phyloP scores from a whole-genome alignment of 2,888 invertebrate species.

The Diarsia mendica region DNA sequence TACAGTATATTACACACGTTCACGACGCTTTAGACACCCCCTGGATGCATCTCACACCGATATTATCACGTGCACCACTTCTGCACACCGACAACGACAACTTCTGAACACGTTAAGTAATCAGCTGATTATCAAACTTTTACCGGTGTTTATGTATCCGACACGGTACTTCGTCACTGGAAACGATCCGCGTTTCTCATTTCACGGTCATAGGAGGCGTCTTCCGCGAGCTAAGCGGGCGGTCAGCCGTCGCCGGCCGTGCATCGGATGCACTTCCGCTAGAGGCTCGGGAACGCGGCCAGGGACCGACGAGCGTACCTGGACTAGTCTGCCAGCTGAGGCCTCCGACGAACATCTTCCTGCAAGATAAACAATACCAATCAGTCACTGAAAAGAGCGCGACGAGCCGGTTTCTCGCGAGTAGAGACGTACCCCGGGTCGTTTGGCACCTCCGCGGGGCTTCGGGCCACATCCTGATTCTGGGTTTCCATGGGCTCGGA shows the following conservation, averaged over 20 bases:
- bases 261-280: slow-evolving; percentile 84
- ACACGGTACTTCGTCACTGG: slow-evolving; percentile 79
- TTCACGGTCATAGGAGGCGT: slow-evolving; percentile 71
- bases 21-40: slow-evolving; percentile 68
- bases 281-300: slow-evolving; percentile 75
- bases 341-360: slow-evolving; percentile 99
- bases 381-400: slow-evolving; percentile 77
- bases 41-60: slow-evolving; percentile 70
- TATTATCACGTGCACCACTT: slow-evolving; percentile 72
- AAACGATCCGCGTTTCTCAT: slow-evolving; percentile 75
- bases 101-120: slow-evolving; percentile 78
- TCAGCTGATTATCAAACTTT: slow-evolving; percentile 90
- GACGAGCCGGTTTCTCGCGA: slow-evolving; percentile 62
- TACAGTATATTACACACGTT: slow-evolving; percentile 77
- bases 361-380: slow-evolving; percentile 93
- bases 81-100: slow-evolving; percentile 75
- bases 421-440: slow-evolving; percentile 95
- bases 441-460: slow-evolving; percentile 97
- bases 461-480: slow-evolving; percentile 94
- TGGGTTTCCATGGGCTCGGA: slow-evolving; percentile 93
- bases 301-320: slow-evolving; percentile 92
- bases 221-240: slow-evolving; percentile 74
- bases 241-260: slow-evolving; percentile 77
- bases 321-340: slow-evolving; percentile 99
- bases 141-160: slow-evolving; percentile 85